Percentiles rank a stretch among this genome's conserved stretches.
These are phyloP conservation scores for Pseudomyrmex pallidus DNA, from an alignment of 1,140 invertebrate genomes.

Conservation along the genomic window DNA sequence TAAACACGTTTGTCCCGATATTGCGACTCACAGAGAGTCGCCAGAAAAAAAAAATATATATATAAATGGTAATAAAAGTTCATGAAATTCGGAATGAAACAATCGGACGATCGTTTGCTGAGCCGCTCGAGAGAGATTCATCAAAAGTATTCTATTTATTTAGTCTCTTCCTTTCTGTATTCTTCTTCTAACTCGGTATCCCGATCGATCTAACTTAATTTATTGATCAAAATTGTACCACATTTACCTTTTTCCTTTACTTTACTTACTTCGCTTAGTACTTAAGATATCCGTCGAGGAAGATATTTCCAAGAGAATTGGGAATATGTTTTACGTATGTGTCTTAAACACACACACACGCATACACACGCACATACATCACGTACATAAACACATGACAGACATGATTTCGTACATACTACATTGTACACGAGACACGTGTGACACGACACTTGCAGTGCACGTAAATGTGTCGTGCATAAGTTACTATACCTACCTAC, in stretches of 20 bases:
- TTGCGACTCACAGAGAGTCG: background rate
- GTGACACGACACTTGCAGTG: slow-evolving; percentile 22
- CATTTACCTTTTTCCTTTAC: slow-evolving; percentile 1
- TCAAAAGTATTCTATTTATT: slow-evolving; percentile 64
- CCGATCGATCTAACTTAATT: slow-evolving; percentile 68
- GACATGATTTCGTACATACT: background rate
- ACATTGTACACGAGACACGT: background rate
- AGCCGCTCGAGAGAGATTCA: slow-evolving; percentile 21
- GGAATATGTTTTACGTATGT: slow-evolving; percentile 78
- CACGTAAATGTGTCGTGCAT: slow-evolving; percentile 41
- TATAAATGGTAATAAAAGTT: too few relatives aligned
- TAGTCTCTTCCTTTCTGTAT: slow-evolving; percentile 3
- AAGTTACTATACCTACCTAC: slow-evolving; percentile 27
- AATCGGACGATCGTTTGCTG: slow-evolving; percentile 3
- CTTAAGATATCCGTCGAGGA: slow-evolving; percentile 61
- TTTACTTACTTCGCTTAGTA: slow-evolving; percentile 55
- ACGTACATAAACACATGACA: background rate
- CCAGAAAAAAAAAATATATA: background rate
- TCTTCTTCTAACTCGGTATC: slow-evolving; percentile 53
- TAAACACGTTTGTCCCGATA: slow-evolving; percentile 16
- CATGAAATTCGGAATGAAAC: too few relatives aligned
- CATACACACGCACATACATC: background rate
- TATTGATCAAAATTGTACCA: slow-evolving; percentile 69
- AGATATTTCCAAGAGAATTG: slow-evolving; percentile 67
- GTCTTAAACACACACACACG: slow-evolving; percentile 73